phyloP scores from a whole-genome alignment of 2,797 vertebrate genomes.

The Poeciliopsis turneri region DNA sequence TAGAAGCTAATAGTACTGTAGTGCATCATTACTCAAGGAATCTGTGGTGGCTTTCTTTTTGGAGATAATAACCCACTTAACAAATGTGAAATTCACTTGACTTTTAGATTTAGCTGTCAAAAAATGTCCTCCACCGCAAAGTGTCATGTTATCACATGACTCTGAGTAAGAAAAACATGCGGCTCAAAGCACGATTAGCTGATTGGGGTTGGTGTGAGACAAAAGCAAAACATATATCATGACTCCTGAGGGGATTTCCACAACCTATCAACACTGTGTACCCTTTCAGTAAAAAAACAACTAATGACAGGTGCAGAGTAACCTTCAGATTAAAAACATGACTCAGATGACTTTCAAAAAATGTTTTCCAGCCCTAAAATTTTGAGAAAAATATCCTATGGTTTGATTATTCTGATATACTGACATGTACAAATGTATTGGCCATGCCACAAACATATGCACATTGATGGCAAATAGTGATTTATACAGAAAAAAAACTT shows the following conservation, averaged over 20 bases:
- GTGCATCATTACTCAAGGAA: neutral
- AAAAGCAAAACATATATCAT: slow-evolving; percentile 56
- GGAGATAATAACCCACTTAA: neutral
- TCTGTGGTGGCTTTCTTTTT: neutral
- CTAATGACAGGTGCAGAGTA: slow-evolving; percentile 52
- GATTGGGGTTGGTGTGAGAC: slow-evolving; percentile 44
- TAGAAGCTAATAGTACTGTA: neutral
- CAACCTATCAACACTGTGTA: slow-evolving; percentile 12
- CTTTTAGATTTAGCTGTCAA: slow-evolving; percentile 15
- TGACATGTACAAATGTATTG: neutral
- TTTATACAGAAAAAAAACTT: neutral
- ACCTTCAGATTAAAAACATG: slow-evolving; percentile 38
- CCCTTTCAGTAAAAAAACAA: slow-evolving; percentile 27
- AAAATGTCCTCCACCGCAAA: slow-evolving; percentile 14
- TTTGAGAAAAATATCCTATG: neutral
- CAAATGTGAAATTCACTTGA: neutral
- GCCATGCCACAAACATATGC: neutral
- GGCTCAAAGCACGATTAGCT: slow-evolving; percentile 16
- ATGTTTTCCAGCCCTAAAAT: neutral
- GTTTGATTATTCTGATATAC: neutral
- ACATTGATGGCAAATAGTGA: neutral
- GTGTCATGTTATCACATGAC: neutral
- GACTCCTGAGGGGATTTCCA: slow-evolving; percentile 67
- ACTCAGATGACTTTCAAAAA: slow-evolving; percentile 41
- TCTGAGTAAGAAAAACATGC: slow-evolving; percentile 46